phyloP scores from a whole-genome alignment of 2,888 invertebrate species.

The Cotesia congregata region DNA sequence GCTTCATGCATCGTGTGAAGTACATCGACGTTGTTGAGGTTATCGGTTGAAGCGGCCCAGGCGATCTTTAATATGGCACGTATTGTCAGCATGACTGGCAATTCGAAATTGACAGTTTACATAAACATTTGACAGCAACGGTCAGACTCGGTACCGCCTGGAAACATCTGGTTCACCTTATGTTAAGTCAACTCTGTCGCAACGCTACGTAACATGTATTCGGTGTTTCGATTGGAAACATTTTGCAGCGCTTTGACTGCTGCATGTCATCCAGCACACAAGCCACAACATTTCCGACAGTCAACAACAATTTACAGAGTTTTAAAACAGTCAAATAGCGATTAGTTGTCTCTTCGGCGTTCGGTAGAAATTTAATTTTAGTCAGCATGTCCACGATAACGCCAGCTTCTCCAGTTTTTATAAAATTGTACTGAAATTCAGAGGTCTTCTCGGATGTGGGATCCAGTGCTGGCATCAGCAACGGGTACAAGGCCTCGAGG shows the following conservation, averaged over 20 bases:
- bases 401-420: slow-evolving; percentile 77
- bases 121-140: slow-evolving; percentile 72
- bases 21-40: slow-evolving; percentile 75
- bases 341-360: slow-evolving; percentile 82
- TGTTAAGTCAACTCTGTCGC: slow-evolving; percentile 87
- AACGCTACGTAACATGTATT: slow-evolving; percentile 87
- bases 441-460: slow-evolving; percentile 81
- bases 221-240: slow-evolving; percentile 86
- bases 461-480: slow-evolving; percentile 92
- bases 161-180: slow-evolving; percentile 80
- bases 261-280: slow-evolving; percentile 74
- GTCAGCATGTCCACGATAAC: slow-evolving; percentile 84
- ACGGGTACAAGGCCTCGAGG: slow-evolving; percentile 86
- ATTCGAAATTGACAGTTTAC: slow-evolving; percentile 77
- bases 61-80: slow-evolving; percentile 82
- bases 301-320: slow-evolving; percentile 89
- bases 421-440: slow-evolving; percentile 80
- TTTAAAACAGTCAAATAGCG: slow-evolving; percentile 89
- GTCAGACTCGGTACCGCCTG: slow-evolving; percentile 71
- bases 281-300: slow-evolving; percentile 85
- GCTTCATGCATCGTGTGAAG: slow-evolving; percentile 78
- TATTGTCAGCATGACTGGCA: slow-evolving; percentile 82
- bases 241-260: slow-evolving; percentile 80
- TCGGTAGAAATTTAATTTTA: slow-evolving; percentile 87
- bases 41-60: slow-evolving; percentile 84